Percentiles rank a stretch among this genome's conserved stretches.
Evolutionary conservation across 2,797 vertebrate genomes (phyloP).

Genomic region (Cryptoprocta ferox): DNA sequence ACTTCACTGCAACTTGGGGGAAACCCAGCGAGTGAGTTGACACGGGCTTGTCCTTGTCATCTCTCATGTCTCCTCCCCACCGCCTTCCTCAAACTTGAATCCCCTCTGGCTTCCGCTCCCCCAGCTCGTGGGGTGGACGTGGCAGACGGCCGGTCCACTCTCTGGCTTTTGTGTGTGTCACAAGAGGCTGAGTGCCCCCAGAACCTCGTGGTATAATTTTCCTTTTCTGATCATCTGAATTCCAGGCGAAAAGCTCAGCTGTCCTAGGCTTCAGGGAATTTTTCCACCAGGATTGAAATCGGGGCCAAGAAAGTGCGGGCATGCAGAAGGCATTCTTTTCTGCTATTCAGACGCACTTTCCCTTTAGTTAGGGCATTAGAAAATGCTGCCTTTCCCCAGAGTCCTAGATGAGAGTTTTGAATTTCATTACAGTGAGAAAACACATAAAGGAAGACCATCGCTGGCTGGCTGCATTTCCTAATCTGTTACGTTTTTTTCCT

Average conservation of each 20-base stretch:
- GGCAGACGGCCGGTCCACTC: background rate
- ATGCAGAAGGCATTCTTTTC: slow-evolving; percentile 55
- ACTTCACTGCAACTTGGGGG: background rate
- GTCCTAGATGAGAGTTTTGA: background rate
- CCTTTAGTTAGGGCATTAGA: background rate
- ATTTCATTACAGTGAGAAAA: slow-evolving; percentile 9
- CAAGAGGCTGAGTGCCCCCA: background rate
- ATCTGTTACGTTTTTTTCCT: background rate
- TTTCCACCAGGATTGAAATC: slow-evolving; percentile 44
- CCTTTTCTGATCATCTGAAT: slow-evolving; percentile 52
- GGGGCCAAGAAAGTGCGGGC: slow-evolving; percentile 29
- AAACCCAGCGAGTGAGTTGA: background rate
- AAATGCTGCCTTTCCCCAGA: background rate
- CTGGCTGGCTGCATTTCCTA: background rate
- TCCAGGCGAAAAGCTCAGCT: slow-evolving; percentile 67
- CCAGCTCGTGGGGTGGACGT: background rate
- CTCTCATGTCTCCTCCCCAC: too few relatives aligned
- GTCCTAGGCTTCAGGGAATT: slow-evolving; percentile 60
- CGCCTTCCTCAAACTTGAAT: background rate
- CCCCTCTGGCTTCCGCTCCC: background rate
- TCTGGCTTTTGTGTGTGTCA: background rate
- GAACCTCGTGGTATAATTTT: slow-evolving; percentile 32
- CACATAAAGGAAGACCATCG: background rate
- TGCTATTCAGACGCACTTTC: background rate
- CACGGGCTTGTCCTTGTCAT: background rate